A percentile compares a stretch with the other conserved stretches of the same genome.
Evolutionary conservation across 2,113 vertebrate genomes (phyloP).

Genomic region (Tricholaema leucomelas): DNA sequence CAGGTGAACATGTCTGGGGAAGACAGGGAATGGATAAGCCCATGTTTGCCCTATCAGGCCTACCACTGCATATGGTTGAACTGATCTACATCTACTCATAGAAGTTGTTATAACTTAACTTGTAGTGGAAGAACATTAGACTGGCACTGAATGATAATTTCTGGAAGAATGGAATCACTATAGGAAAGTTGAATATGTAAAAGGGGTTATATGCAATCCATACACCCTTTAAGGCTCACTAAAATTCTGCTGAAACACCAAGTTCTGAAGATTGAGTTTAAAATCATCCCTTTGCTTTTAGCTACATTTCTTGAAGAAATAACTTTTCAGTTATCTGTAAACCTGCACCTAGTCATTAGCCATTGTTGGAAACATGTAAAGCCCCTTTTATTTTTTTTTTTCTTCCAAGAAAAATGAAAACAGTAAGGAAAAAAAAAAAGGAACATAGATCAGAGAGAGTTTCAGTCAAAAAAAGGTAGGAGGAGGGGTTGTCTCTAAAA

Average conservation of each 20-base stretch:
- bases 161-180: background rate
- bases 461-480: background rate
- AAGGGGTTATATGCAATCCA: background rate
- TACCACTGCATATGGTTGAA: no score
- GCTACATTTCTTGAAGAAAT: background rate
- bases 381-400: background rate
- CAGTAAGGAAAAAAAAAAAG: background rate
- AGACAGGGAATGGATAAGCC: no score
- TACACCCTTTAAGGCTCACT: background rate
- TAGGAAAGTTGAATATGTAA: background rate
- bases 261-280: background rate
- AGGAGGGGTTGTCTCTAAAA: background rate
- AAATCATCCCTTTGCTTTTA: background rate
- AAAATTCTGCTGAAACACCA: background rate
- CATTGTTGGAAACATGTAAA: background rate
- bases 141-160: background rate
- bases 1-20: no score
- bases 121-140: background rate
- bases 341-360: background rate
- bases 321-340: background rate
- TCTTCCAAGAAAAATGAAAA: background rate
- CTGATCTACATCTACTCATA: background rate
- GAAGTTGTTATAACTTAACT: background rate
- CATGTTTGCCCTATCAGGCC: no score
- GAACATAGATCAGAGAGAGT: background rate